Conservation (phyloP, 2,113 vertebrate species). For the Odontophorus gujanensis region DNA sequence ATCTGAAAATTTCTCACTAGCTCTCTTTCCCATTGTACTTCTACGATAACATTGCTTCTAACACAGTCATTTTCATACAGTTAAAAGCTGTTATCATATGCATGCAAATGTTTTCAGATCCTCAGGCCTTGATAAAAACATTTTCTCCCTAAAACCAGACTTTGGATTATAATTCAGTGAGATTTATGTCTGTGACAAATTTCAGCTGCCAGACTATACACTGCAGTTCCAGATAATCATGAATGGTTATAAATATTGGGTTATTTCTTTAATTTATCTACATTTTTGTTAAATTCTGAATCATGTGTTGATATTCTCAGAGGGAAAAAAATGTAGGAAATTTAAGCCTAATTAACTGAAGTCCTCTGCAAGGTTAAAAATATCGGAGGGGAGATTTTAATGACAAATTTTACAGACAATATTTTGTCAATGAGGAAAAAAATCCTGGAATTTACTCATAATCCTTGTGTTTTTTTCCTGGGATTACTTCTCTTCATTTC, state of each 20-base stretch:
- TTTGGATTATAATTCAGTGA: neutral
- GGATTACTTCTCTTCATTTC: neutral
- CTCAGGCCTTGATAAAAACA: neutral
- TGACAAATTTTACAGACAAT: neutral
- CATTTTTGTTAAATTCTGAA: neutral
- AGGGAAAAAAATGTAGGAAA: neutral
- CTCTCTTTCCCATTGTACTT: neutral
- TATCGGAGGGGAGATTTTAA: neutral
- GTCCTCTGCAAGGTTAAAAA: neutral
- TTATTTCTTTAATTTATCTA: neutral
- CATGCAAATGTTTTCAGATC: neutral
- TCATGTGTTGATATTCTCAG: neutral
- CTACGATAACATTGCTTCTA: rapidly evolving
- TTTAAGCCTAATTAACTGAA: neutral
- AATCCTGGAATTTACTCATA: neutral
- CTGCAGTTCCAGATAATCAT: neutral
- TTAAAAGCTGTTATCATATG: neutral
- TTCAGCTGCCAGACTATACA: neutral
- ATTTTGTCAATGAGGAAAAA: neutral
- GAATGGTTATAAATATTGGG: neutral
- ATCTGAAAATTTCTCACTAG: neutral
- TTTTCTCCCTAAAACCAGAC: neutral
- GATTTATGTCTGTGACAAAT: neutral
- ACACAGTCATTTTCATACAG: neutral
- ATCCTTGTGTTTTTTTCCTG: neutral